phyloP scores from a whole-genome alignment of 1,140 invertebrate species.

The Cyclargus thomasi region DNA sequence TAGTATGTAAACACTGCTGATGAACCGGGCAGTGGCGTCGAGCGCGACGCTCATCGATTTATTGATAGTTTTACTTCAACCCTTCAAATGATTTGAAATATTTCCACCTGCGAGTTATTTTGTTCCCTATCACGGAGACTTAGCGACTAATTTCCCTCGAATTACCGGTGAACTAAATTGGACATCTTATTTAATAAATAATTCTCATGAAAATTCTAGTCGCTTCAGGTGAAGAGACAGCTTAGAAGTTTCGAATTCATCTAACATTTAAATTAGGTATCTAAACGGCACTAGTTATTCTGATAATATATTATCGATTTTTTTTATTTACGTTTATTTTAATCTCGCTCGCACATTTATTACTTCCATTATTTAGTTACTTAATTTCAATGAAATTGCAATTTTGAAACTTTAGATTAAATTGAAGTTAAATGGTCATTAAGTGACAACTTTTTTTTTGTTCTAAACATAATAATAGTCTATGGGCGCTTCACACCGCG shows the following conservation, averaged over 20 bases:
- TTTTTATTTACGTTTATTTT: too few relatives aligned
- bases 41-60: constrained; percentile 66
- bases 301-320: not conserved
- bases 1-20: constrained; percentile 30
- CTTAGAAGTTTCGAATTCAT: not conserved
- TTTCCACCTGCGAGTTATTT: constrained; percentile 15
- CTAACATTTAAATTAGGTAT: not conserved
- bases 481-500: too few relatives aligned
- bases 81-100: constrained; percentile 35
- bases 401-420: too few relatives aligned
- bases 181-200: constrained; percentile 15
- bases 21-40: constrained; percentile 46
- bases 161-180: not conserved
- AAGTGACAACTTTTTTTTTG: too few relatives aligned
- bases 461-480: too few relatives aligned
- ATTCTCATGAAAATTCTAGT: constrained; percentile 9
- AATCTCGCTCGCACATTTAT: too few relatives aligned
- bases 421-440: too few relatives aligned
- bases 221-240: not conserved
- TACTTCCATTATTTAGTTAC: too few relatives aligned
- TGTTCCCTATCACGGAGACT: constrained; percentile 1
- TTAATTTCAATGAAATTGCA: too few relatives aligned
- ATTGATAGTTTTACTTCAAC: constrained; percentile 62
- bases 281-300: not conserved
- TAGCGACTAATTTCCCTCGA: constrained; percentile 7